Conservation (phyloP, 2,888 invertebrate species). For the Sycophila texana region DNA sequence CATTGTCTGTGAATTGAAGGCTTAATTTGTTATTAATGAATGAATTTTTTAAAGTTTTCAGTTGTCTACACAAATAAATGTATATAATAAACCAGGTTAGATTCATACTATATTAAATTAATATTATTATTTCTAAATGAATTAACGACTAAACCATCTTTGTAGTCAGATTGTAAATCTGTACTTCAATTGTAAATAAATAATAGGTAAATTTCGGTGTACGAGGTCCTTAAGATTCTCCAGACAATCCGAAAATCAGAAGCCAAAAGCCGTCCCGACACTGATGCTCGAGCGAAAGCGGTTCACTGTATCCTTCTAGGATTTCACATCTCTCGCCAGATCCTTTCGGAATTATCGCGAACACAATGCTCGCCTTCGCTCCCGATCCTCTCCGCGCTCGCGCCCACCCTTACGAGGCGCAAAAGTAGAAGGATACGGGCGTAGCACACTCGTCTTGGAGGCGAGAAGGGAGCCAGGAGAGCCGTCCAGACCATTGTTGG, state of each 20-base stretch:
- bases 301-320: conserved; percentile 65
- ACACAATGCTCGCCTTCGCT: conserved; percentile 66
- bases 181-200: too few relatives aligned
- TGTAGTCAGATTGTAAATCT: too few relatives aligned
- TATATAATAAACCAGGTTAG: too few relatives aligned
- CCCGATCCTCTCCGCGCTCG: conserved; percentile 30
- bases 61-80: too few relatives aligned
- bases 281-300: conserved; percentile 5
- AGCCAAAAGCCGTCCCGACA: conserved; percentile 34
- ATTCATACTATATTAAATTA: too few relatives aligned
- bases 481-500: conserved; percentile 60
- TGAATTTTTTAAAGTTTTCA: too few relatives aligned
- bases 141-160: too few relatives aligned
- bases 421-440: conserved; percentile 30
- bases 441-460: conserved; percentile 55
- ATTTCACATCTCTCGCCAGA: conserved; percentile 69
- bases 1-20: too few relatives aligned
- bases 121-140: too few relatives aligned
- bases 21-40: too few relatives aligned
- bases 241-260: conserved; percentile 35
- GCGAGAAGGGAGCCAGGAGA: conserved; percentile 36
- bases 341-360: conserved; percentile 72
- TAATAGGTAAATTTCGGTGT: too few relatives aligned
- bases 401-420: conserved; percentile 58
- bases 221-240: neutral